A percentile compares a stretch with the other conserved stretches of the same genome.
phyloP scores from a whole-genome alignment of 2,797 vertebrate genomes.

The Coranthus polyacanthus region DNA sequence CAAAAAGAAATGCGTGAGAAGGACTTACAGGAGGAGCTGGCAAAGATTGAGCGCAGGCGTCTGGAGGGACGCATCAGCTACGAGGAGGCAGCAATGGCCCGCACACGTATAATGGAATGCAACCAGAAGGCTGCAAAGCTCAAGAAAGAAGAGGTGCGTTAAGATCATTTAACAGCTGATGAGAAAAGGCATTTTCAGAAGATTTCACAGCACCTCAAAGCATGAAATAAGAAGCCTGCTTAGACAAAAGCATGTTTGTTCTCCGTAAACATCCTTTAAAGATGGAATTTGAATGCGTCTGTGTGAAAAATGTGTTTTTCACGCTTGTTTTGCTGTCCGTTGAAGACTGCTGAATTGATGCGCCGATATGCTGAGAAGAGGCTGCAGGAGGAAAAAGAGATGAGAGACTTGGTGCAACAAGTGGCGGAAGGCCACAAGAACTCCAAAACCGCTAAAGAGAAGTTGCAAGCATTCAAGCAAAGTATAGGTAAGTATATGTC shows the following conservation, averaged over 20 bases:
- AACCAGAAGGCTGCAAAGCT: constrained; percentile 87
- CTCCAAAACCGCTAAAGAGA: constrained; percentile 85
- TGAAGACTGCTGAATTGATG: constrained; percentile 87
- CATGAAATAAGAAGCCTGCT: not conserved
- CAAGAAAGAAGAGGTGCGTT: constrained; percentile 90
- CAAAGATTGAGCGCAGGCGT: constrained; percentile 79
- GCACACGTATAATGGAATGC: constrained; percentile 79
- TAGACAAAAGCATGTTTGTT: constrained; percentile 19
- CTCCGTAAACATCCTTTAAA: not conserved
- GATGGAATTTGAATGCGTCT: too few species aligned
- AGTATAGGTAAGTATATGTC: constrained; percentile 83
- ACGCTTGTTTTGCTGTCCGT: constrained; percentile 36
- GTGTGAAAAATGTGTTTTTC: too few species aligned
- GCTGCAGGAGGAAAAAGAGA: constrained; percentile 85
- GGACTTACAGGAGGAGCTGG: constrained; percentile 86
- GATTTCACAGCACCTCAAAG: constrained; percentile 11
- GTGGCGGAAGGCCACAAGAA: constrained; percentile 90
- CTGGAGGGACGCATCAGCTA: constrained; percentile 88
- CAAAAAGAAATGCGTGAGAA: constrained; percentile 88
- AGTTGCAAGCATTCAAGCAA: constrained; percentile 87
- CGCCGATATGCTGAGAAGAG: constrained; percentile 81
- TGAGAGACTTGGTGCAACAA: constrained; percentile 88
- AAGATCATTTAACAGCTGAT: not conserved
- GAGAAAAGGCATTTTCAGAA: constrained; percentile 1
- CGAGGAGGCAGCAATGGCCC: constrained; percentile 88